These are phyloP conservation scores for Spheniscus humboldti DNA, from an alignment of 2,797 vertebrate genomes.

Conservation along the genomic window DNA sequence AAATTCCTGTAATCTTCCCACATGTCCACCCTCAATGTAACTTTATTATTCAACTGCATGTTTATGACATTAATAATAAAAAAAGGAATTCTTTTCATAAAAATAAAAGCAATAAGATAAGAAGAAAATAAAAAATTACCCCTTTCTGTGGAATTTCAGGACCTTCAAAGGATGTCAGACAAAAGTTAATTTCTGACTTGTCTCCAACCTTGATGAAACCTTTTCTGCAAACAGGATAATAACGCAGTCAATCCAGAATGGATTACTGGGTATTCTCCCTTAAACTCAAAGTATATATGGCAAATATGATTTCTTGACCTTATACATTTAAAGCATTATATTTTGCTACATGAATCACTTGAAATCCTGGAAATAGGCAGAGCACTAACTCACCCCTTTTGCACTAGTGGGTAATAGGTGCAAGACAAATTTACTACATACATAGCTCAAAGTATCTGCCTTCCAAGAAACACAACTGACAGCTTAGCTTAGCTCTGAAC, in stretches of 20 bases:
- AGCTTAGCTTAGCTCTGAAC: not conserved
- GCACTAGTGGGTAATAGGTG: not conserved
- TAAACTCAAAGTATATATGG: not conserved
- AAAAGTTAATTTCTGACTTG: not conserved
- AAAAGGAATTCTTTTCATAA: not conserved
- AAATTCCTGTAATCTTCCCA: not conserved
- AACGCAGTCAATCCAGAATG: not conserved
- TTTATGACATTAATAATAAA: not conserved
- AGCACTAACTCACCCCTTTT: not conserved
- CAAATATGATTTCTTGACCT: not conserved
- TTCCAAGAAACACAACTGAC: not conserved
- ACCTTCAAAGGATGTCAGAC: not conserved
- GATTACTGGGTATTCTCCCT: not conserved
- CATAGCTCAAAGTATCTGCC: not conserved
- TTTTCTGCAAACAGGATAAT: not conserved
- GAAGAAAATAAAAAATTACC: not conserved
- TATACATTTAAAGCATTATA: not conserved
- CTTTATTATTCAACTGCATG: not conserved
- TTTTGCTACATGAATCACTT: not conserved
- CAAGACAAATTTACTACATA: not conserved
- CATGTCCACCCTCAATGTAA: not conserved
- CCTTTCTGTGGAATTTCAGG: not conserved
- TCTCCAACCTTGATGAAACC: not conserved
- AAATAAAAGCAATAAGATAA: not conserved
- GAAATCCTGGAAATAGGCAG: not conserved